Conservation (phyloP, 2,797 vertebrate genomes). For the Fistularia tabacaria region DNA sequence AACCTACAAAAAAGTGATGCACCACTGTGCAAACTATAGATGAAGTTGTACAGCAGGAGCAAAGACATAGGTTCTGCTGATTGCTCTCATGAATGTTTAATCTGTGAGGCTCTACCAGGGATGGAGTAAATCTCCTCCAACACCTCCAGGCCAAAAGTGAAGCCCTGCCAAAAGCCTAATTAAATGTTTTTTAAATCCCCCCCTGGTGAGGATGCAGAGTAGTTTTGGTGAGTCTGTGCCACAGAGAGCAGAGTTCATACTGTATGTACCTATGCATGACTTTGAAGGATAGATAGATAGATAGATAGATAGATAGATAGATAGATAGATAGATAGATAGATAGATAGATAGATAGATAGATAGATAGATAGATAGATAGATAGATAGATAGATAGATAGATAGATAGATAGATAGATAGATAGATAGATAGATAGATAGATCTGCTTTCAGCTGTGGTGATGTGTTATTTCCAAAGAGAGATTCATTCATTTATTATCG, state of each 20-base stretch:
- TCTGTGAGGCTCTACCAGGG: constrained; percentile 60
- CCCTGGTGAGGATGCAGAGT: constrained; percentile 61
- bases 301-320: too few species aligned
- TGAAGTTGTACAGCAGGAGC: constrained; percentile 53
- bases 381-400: neutral
- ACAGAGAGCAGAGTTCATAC: constrained; percentile 36
- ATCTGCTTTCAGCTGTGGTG: too few species aligned
- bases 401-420: too few species aligned
- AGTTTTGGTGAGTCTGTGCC: constrained; percentile 30
- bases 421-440: neutral
- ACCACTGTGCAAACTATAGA: constrained; percentile 26
- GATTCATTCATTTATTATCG: too few species aligned
- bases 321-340: too few species aligned
- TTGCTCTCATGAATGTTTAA: constrained; percentile 74
- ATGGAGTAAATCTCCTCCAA: constrained; percentile 67
- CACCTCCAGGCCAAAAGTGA: constrained; percentile 70
- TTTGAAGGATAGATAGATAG: constrained; percentile 1
- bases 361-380: too few species aligned
- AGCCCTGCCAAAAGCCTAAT: constrained; percentile 73
- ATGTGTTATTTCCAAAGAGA: too few species aligned
- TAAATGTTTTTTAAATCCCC: constrained; percentile 73
- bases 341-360: too few species aligned
- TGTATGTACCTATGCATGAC: constrained; percentile 11
- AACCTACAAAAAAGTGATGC: constrained; percentile 16
- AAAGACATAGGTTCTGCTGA: constrained; percentile 57